Conservation (phyloP, 35 echinoderm and acorn worm genomes). For the Holothuria glaberrima region DNA sequence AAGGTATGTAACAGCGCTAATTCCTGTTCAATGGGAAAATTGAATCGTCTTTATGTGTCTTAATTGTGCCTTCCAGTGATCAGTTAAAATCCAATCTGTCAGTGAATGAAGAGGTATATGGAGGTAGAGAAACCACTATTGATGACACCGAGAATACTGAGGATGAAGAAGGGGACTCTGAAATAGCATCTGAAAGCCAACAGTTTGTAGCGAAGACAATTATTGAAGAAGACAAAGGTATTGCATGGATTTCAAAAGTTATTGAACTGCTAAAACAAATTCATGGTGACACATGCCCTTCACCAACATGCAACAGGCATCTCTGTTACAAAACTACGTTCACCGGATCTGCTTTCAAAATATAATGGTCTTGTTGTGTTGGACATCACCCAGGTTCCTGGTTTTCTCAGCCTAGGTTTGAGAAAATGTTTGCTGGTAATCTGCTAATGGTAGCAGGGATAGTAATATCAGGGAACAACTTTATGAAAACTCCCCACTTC, state of each 20-base stretch:
- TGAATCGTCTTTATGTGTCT: neutral
- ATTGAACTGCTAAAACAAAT: slow-evolving; percentile 28
- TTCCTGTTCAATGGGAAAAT: no score
- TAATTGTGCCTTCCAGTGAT: slow-evolving; percentile 21
- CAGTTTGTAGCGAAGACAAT: neutral
- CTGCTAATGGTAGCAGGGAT: slow-evolving; percentile 28
- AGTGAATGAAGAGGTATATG: slow-evolving; percentile 20
- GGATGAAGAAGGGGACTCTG: slow-evolving; percentile 21
- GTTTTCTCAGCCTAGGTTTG: slow-evolving; percentile 24
- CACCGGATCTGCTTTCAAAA: neutral
- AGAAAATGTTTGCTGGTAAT: slow-evolving; percentile 54
- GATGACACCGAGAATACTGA: neutral
- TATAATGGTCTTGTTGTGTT: slow-evolving; percentile 12
- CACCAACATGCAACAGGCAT: neutral
- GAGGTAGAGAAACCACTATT: neutral
- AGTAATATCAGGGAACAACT: slow-evolving; percentile 46
- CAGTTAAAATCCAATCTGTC: slow-evolving; percentile 1
- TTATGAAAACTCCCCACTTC: slow-evolving; percentile 17
- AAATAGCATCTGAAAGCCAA: neutral
- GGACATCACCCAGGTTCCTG: neutral
- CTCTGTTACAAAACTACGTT: neutral
- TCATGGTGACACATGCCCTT: neutral
- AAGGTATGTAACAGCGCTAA: no score
- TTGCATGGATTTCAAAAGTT: neutral
- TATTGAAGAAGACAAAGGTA: slow-evolving; percentile 30